Evolutionary conservation across 2,888 invertebrate genomes (phyloP), one percentile per base, ranked within the genome.

Genomic region (Apodemia duryi): DNA sequence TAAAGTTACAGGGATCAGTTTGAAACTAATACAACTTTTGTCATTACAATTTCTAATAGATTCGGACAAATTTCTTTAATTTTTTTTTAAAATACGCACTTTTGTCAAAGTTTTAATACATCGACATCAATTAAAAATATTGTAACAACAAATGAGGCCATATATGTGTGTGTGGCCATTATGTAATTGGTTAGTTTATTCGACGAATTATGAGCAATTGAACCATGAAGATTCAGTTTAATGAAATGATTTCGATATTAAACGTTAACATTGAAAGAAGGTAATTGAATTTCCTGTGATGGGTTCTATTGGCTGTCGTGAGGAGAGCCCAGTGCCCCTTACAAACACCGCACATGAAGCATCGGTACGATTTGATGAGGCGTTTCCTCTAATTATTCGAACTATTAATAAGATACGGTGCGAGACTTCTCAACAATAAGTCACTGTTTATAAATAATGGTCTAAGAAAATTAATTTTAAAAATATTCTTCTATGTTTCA

Each of bases 231-330:
- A 86, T 85, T 85, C 82, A 78, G 80, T 81, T 86, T 85, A 86
- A 91, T 90, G 86, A 89, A 90, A 91, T 89, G 88, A 91, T 91
- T 91, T 85, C 84, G 86, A 86, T 86, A 85, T 87, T 84, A 85
- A 85, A 83, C 80, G 85, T 86, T 88, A 84, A 84, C 85, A 86
- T 84, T 84, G 84, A 86, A 90, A 86, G 86, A 84, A 86, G 85
- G 85, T 90, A 91, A 91, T 91, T 91, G 91, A 91, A 91, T 88
- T 86, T 91, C 91, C 91, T 91, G 91, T 77, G 82, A 77, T 75
- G 77, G 80, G 84, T 87, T 71, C 85, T 87, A 69, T 69, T 69
- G 70, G 67, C 84, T 83, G 84, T 82, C 82, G 82, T 29, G 57
- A 57, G 57, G 83, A 82, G 82, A 77, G 68, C 72, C 80, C 81